Conservation (phyloP, 2,113 vertebrate genomes). For the Gila orcuttii region DNA sequence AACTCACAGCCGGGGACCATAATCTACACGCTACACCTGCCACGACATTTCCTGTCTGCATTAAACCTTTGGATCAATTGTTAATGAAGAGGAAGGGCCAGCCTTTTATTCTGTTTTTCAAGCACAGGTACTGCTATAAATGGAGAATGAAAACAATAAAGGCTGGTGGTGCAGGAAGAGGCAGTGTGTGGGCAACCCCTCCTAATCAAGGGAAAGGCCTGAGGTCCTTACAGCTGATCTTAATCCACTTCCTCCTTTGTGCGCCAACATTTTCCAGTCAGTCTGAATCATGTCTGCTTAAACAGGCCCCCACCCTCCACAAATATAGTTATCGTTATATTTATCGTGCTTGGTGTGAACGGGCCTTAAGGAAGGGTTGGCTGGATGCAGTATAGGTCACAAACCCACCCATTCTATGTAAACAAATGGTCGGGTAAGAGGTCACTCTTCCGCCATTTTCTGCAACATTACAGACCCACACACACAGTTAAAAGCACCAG, state of each 20-base stretch:
- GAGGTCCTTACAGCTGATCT: neutral
- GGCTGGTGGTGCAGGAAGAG: constrained; percentile 38
- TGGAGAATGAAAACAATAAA: constrained; percentile 9
- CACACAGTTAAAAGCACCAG: constrained; percentile 20
- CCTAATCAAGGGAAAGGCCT: constrained; percentile 5
- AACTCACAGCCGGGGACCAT: neutral
- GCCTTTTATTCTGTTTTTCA: constrained; percentile 36
- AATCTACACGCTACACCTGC: constrained; percentile 3
- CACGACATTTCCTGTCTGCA: neutral
- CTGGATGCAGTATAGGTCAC: too few species aligned
- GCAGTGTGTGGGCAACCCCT: neutral
- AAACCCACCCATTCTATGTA: too few species aligned
- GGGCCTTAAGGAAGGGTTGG: too few species aligned
- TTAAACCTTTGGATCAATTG: neutral
- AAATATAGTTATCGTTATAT: neutral
- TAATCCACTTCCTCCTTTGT: constrained; percentile 44
- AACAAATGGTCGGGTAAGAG: too few species aligned
- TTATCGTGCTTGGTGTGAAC: too few species aligned
- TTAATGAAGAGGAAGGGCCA: constrained; percentile 21
- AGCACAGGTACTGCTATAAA: constrained; percentile 35
- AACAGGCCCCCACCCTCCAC: neutral
- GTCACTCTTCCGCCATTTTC: neutral
- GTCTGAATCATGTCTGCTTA: neutral
- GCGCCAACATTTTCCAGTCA: constrained; percentile 12
- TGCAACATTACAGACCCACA: constrained; percentile 4